These are phyloP conservation scores for Metallyticus violacea DNA, from an alignment of 2,888 invertebrate genomes.

Conservation along the genomic window DNA sequence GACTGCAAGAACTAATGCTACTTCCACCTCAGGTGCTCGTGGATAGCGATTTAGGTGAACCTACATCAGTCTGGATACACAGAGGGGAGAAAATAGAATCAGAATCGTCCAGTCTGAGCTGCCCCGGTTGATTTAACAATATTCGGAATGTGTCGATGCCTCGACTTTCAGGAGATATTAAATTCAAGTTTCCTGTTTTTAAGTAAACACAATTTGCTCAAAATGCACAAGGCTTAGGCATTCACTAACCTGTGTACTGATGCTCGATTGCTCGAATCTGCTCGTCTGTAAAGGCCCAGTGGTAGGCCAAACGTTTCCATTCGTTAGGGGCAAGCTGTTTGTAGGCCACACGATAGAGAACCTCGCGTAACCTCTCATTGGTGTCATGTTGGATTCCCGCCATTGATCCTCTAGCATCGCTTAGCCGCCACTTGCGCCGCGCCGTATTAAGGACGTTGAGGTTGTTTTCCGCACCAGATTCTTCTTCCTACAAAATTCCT, in stretches of 20 bases:
- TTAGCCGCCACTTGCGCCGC: slow-evolving; percentile 1
- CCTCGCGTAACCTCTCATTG: slow-evolving; percentile 48
- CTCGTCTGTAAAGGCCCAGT: slow-evolving; percentile 67
- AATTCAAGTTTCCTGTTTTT: too few relatives aligned
- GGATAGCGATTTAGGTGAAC: too few relatives aligned
- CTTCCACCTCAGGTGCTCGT: too few relatives aligned
- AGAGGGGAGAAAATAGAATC: too few relatives aligned
- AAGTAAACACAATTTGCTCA: too few relatives aligned
- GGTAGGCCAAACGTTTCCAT: slow-evolving; percentile 63
- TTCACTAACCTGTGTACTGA: slow-evolving; percentile 64
- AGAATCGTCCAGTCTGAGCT: too few relatives aligned
- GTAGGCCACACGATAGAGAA: slow-evolving; percentile 56
- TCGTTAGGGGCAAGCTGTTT: slow-evolving; percentile 59
- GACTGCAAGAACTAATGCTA: too few relatives aligned
- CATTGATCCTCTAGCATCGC: background rate
- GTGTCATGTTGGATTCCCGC: slow-evolving; percentile 1
- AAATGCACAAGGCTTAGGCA: too few relatives aligned
- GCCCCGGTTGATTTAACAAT: too few relatives aligned
- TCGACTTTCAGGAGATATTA: too few relatives aligned
- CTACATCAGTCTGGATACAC: too few relatives aligned
- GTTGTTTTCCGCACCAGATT: background rate
- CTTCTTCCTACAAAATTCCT: background rate
- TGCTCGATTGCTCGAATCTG: slow-evolving; percentile 68
- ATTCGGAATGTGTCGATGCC: too few relatives aligned
- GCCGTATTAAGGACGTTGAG: slow-evolving; percentile 5